These are phyloP conservation scores for Penaeus monodon DNA, from an alignment of 2,888 invertebrate genomes.

Conservation along the genomic window DNA sequence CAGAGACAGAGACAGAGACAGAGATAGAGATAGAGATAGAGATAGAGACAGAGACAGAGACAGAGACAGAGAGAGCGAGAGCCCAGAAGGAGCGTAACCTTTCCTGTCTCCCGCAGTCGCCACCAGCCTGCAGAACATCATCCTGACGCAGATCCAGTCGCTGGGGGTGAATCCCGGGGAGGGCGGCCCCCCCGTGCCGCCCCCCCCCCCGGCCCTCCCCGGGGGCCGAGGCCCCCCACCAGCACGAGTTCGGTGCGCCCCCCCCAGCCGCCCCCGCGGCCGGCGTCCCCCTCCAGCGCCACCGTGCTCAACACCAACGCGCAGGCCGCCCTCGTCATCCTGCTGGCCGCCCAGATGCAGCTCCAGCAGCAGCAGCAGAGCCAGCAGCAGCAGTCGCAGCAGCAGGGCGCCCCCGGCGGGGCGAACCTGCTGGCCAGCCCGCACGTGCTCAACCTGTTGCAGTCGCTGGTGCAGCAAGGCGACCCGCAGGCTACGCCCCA, in stretches of 20 bases:
- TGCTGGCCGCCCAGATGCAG: constrained; percentile 69
- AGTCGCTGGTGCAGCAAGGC: constrained; percentile 67
- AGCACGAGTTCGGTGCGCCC: constrained; percentile 33
- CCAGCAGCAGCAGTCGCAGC: constrained; percentile 35
- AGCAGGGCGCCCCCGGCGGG: not conserved
- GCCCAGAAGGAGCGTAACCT: not conserved
- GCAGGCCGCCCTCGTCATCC: constrained; percentile 69
- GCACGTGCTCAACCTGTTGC: constrained; percentile 68
- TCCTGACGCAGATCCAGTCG: constrained; percentile 70
- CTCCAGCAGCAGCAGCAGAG: constrained; percentile 63
- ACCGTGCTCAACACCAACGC: constrained; percentile 67
- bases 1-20: no score
- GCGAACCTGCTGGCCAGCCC: constrained; percentile 67
- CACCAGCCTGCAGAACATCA: constrained; percentile 71
- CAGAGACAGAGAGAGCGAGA: no score
- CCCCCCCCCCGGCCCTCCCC: constrained; percentile 37
- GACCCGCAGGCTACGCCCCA: constrained; percentile 60
- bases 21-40: no score
- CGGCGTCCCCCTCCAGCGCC: constrained; percentile 55
- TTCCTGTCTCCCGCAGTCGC: constrained; percentile 68
- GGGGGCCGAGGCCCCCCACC: constrained; percentile 40
- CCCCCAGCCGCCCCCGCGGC: constrained; percentile 66
- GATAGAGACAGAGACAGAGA: no score
- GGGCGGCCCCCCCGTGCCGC: constrained; percentile 31
- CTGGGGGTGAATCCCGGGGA: constrained; percentile 68